Conservation (phyloP, 2,113 vertebrate genomes). For the Stercorarius parasiticus region DNA sequence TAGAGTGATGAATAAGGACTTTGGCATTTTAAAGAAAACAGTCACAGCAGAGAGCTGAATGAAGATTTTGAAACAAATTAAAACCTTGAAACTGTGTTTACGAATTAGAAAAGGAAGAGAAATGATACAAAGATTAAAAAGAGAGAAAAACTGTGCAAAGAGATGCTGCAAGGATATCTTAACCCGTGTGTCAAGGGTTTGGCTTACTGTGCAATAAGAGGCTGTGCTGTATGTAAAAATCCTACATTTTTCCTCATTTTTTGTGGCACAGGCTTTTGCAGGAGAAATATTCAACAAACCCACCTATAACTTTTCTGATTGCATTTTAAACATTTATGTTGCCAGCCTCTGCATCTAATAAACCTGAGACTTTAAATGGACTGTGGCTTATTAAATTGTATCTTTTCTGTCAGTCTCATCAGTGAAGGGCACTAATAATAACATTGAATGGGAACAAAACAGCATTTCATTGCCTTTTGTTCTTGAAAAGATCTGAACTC, state of each 20-base stretch:
- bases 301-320: conserved; percentile 42
- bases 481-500: neutral
- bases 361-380: conserved; percentile 57
- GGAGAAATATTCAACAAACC: neutral
- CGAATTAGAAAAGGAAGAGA: neutral
- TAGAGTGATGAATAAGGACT: neutral
- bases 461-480: neutral
- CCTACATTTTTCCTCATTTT: neutral
- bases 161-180: neutral
- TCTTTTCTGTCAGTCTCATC: conserved; percentile 1
- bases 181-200: neutral
- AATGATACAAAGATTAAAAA: neutral
- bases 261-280: neutral
- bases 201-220: neutral
- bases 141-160: neutral
- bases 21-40: neutral
- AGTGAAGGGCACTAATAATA: neutral
- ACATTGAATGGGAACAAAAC: neutral
- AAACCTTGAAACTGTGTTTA: neutral
- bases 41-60: neutral
- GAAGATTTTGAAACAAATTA: neutral
- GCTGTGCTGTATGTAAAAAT: neutral
- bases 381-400: conserved; percentile 37
- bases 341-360: conserved; percentile 33
- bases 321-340: conserved; percentile 60